phyloP scores from a whole-genome alignment of 2,888 invertebrate genomes.

The Osmoderma eremita region DNA sequence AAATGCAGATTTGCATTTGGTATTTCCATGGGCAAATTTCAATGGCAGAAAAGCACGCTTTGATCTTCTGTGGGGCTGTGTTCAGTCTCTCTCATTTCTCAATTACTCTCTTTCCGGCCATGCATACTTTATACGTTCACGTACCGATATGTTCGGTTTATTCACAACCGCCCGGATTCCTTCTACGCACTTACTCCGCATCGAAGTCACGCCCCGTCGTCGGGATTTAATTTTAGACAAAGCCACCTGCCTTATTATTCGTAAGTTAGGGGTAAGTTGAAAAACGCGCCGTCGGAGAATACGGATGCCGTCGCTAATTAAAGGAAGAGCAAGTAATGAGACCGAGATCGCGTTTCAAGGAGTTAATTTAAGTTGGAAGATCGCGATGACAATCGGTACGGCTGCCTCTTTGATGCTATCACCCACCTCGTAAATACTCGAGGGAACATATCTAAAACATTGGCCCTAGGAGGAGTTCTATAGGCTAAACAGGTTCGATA shows the following conservation, averaged over 20 bases:
- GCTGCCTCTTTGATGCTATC: neutral
- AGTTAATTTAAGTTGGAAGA: constrained; percentile 4
- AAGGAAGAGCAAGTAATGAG: constrained; percentile 14
- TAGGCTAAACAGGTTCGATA: too few relatives aligned
- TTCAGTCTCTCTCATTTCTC: constrained; percentile 21
- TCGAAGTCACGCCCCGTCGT: too few relatives aligned
- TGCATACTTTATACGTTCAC: constrained; percentile 11
- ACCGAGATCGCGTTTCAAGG: constrained; percentile 2
- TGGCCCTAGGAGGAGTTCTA: too few relatives aligned
- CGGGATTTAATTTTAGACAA: neutral
- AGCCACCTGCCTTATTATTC: constrained; percentile 12
- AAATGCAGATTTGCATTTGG: constrained; percentile 29
- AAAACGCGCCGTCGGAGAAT: neutral
- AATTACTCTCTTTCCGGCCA: constrained; percentile 20
- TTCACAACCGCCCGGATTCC: constrained; percentile 6
- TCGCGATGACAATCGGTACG: neutral
- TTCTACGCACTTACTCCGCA: neutral
- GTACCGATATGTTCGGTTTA: constrained; percentile 11
- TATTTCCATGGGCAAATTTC: constrained; percentile 28
- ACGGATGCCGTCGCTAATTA: constrained; percentile 5
- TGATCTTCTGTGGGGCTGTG: constrained; percentile 9
- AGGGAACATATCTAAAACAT: neutral
- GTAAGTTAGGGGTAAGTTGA: neutral
- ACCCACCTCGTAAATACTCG: neutral
- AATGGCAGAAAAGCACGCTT: constrained; percentile 29